Conservation (phyloP, 2,888 invertebrate genomes). For the Campopleginae sp. region DNA sequence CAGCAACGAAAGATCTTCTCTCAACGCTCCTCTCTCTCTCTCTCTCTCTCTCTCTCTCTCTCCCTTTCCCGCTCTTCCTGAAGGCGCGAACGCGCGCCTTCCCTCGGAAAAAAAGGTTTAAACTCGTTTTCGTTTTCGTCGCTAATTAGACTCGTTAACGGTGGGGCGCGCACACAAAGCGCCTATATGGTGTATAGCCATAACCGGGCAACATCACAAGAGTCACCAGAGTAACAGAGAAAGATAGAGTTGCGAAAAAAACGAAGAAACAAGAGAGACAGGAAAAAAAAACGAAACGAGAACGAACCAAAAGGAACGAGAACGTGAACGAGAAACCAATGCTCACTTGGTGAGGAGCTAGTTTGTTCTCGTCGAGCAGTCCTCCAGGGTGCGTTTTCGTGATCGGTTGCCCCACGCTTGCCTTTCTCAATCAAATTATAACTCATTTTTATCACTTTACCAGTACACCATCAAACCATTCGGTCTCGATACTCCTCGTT, state of each 20-base stretch:
- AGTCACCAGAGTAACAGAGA: constrained; percentile 65
- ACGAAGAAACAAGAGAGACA: constrained; percentile 67
- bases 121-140: constrained; percentile 85
- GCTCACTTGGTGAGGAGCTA: constrained; percentile 77
- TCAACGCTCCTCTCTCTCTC: constrained; percentile 44
- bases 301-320: constrained; percentile 70
- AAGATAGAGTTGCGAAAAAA: constrained; percentile 31
- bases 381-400: constrained; percentile 81
- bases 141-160: constrained; percentile 85
- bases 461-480: not conserved
- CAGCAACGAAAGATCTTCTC: constrained; percentile 49
- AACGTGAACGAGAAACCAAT: constrained; percentile 73
- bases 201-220: constrained; percentile 80
- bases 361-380: constrained; percentile 82
- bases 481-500: constrained; percentile 1
- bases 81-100: constrained; percentile 36
- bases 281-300: constrained; percentile 71
- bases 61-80: constrained; percentile 25
- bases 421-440: constrained; percentile 37
- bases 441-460: constrained; percentile 9
- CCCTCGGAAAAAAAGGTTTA: constrained; percentile 78
- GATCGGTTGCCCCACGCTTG: constrained; percentile 67
- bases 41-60: constrained; percentile 15
- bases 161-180: constrained; percentile 74
- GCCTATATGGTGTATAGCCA: constrained; percentile 77